Evolutionary conservation across 2,797 vertebrate genomes (phyloP).

Genomic region (Sciurus vulgaris): DNA sequence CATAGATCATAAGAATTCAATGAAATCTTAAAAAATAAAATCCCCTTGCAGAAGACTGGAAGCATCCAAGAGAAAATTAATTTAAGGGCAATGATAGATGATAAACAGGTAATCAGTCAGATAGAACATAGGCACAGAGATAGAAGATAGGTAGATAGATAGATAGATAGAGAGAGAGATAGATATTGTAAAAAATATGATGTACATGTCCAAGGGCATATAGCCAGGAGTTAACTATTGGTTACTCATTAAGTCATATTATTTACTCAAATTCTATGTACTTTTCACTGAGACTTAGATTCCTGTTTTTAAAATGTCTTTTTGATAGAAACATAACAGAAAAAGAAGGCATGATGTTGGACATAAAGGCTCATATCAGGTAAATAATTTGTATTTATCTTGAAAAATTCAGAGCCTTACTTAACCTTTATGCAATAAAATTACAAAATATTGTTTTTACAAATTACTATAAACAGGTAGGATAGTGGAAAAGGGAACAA

Average conservation of each 20-base stretch:
- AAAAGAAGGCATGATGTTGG: background rate
- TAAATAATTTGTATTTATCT: background rate
- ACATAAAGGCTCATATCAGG: background rate
- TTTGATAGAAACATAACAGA: background rate
- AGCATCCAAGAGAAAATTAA: background rate
- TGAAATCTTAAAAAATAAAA: background rate
- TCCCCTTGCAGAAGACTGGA: background rate
- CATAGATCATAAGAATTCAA: background rate
- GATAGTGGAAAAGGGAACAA: background rate
- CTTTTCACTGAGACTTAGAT: background rate
- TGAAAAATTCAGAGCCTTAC: background rate
- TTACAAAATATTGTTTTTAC: background rate
- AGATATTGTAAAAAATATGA: background rate
- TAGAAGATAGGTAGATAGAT: background rate
- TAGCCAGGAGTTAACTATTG: background rate
- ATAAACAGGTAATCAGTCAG: background rate
- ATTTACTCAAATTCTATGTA: background rate
- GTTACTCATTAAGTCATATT: background rate
- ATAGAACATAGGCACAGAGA: background rate
- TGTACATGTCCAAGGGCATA: background rate
- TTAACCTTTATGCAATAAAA: slow-evolving; percentile 3
- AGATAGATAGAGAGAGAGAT: background rate
- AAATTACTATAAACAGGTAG: slow-evolving; percentile 10
- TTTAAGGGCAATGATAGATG: background rate
- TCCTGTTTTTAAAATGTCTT: background rate